Base-by-base conservation (phyloP, 2,888 invertebrate genomes). In the Leptopterna dolabrata region DNA sequence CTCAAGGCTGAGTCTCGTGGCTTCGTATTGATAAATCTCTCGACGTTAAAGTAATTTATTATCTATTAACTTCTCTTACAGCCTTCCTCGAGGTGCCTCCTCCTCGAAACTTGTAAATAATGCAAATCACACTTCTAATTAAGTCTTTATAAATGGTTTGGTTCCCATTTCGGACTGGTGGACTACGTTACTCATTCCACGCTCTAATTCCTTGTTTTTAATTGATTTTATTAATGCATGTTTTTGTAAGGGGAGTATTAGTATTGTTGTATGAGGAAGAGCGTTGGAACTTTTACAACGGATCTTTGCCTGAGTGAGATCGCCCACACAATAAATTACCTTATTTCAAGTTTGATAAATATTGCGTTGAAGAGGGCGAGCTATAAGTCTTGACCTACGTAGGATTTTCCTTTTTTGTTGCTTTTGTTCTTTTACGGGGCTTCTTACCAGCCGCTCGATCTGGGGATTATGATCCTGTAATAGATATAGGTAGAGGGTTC, bases 111-210 rank as follows among this genome's bases (percentile, higher is more conserved):
- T 63, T 63, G 63, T 63, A 63, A 63, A 63, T 63, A 63, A 63
- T 63, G 63, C 63, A 63, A 63, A 63, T 63, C 63, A 63, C 63
- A 63, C 63, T 63, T 63, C 24, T 63, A 63, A 63, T 63, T 63
- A 63, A 63, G 63, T 24, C 63, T 63, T 63, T 63, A 63, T 63
- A 63, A 24, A 63, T 63, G 63, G 24, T 24, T 24, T 63, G 63
- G 24, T 63, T 63, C 63, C 63, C 63, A 24, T 63, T 63, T 63
- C 63, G 24, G 63, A 24, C 63, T 24, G 63, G 63, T 63, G 63
- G 63, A 19, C 63, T 24, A 24, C 24, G 24, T 63, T 63, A 24
- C 24, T 63, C 24, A 63, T 63, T 63, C 63, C 63, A 11, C 0
- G 63, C 24, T 9, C 63, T 24, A 63, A 24, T 63, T 63, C 63